Evolutionary conservation across 2,888 invertebrate genomes (phyloP), one percentile per base, ranked within the genome.

Genomic region (Cinara cedri): DNA sequence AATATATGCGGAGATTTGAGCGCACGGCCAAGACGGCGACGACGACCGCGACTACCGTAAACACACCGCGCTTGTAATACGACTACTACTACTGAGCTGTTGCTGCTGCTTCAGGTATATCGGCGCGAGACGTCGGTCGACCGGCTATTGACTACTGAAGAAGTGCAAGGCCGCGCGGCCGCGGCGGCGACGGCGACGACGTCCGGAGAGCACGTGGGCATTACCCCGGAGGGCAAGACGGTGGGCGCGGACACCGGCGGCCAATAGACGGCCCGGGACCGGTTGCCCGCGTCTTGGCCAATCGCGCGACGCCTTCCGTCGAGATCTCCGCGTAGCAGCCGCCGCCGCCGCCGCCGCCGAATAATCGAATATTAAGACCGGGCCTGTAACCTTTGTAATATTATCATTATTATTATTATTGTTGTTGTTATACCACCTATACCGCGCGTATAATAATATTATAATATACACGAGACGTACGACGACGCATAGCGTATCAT

Each of bases 121-220:
- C 51, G 19, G 8, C 19, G 34, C 34, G 34, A 68, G 55, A 57
- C 66, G 76, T 68, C 57, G 68, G 44, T 49, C 66, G 76, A 65
- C 66, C 66, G 75, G 66, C 75, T 57, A 26, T 60, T 34, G 78
- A 70, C 78, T 78, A 78, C 78, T 49, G 68, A 78, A 78, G 68
- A 70, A 78, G 78, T 78, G 78, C 78, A 78, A 78, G 78, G 78
- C 78, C 78, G 34, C 63, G 34, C n/a, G n/a, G 34, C 65, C 21
- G 55, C 24, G n/a, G 42, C 42, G 62, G 19, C 19, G 54, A 44
- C 26, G 72, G 44, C 72, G 65, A 42, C 42, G 42, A 9, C 42
- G 51, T 26, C 16, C 34, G 13, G 16, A 57, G 76, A 68, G 42
- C 78, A 78, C 78, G 78, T 78, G 78, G 76, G 76, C 76, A 68